These are phyloP conservation scores for Falcunculus frontatus DNA, from an alignment of 2,113 vertebrate species.

Conservation along the genomic window DNA sequence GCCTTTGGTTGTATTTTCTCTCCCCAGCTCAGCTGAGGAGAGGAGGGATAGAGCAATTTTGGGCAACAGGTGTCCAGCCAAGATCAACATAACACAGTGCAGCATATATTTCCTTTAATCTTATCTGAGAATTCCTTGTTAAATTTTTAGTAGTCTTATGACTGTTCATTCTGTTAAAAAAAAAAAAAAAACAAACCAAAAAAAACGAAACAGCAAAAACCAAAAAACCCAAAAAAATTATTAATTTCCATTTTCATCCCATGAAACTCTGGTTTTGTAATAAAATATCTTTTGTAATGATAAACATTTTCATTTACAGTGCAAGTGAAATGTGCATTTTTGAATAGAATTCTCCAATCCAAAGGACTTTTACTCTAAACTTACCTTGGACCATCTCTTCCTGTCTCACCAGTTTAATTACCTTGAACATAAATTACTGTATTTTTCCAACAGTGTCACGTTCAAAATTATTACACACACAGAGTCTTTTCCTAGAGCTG, in stretches of 20 bases:
- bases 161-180: not conserved
- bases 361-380: not conserved
- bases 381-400: not conserved
- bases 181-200: not conserved
- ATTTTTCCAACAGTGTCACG: not conserved
- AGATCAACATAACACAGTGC: not conserved
- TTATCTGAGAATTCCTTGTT: not conserved
- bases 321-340: not conserved
- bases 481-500: not conserved
- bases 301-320: not conserved
- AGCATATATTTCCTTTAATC: not conserved
- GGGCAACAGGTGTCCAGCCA: not conserved
- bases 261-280: not conserved
- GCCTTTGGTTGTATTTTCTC: not conserved
- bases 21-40: not conserved
- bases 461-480: not conserved
- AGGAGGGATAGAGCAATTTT: not conserved
- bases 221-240: too few species aligned
- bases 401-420: not conserved
- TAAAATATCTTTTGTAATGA: not conserved
- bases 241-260: not conserved
- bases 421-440: not conserved
- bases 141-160: not conserved
- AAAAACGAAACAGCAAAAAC: accelerated
- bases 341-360: not conserved